Percentiles rank a stretch among this genome's conserved stretches.
phyloP scores from a whole-genome alignment of 2,888 invertebrate species.

The Neoitamus cyanurus region DNA sequence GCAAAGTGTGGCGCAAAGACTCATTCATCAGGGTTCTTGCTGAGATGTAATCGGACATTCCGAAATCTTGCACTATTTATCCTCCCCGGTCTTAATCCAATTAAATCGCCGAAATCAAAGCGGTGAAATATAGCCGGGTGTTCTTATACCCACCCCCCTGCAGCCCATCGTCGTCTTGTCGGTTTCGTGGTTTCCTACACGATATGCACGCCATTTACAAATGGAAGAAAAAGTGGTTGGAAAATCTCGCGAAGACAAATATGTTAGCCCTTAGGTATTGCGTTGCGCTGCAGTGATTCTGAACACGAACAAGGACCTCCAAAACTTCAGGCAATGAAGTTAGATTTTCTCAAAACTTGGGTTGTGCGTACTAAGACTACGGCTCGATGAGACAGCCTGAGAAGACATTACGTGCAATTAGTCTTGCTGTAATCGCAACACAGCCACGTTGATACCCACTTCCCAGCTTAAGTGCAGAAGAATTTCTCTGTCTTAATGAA shows the following conservation, averaged over 20 bases:
- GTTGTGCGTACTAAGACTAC: too few relatives aligned
- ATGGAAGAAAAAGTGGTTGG: background rate
- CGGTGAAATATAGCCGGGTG: slow-evolving; percentile 12
- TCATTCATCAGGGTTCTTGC: slow-evolving; percentile 46
- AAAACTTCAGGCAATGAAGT: too few relatives aligned
- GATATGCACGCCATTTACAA: background rate
- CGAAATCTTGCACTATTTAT: slow-evolving; percentile 40
- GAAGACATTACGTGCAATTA: too few relatives aligned
- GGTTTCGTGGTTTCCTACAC: background rate
- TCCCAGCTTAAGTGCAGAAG: too few relatives aligned
- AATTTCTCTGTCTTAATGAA: too few relatives aligned
- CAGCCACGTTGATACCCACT: too few relatives aligned
- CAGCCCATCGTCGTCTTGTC: background rate
- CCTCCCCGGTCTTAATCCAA: slow-evolving; percentile 38
- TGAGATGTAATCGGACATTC: slow-evolving; percentile 36
- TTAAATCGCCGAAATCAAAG: slow-evolving; percentile 43
- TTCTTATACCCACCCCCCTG: background rate
- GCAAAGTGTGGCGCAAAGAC: slow-evolving; percentile 41
- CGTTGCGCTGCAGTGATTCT: background rate
- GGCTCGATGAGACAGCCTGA: too few relatives aligned
- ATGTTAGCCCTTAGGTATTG: background rate
- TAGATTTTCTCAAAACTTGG: too few relatives aligned
- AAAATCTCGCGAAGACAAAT: background rate
- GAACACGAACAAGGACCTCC: background rate
- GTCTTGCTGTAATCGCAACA: too few relatives aligned